Percentiles rank a stretch among this genome's conserved stretches.
phyloP scores from a whole-genome alignment of 2,888 invertebrate genomes.

The Zaprionus bogoriensis region DNA sequence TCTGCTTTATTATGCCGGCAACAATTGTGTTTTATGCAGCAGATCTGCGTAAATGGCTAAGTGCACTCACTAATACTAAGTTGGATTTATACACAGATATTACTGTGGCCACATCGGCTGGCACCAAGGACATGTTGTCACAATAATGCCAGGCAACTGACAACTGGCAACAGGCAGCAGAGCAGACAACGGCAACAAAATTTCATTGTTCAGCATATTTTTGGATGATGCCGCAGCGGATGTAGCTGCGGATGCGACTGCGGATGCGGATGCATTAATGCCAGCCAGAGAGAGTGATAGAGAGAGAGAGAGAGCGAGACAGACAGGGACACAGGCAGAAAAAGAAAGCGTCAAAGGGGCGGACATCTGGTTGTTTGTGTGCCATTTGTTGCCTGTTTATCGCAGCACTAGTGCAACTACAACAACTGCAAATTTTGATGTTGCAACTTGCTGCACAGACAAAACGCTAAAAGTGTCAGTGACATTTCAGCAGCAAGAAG shows the following conservation, averaged over 20 bases:
- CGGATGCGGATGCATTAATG: constrained; percentile 48
- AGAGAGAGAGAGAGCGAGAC: too few species aligned
- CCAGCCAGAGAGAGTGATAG: constrained; percentile 23
- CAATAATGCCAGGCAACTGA: constrained; percentile 39
- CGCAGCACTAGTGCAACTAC: constrained; percentile 35
- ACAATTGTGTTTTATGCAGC: constrained; percentile 17
- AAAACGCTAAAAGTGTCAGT: constrained; percentile 53
- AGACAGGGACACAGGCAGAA: too few species aligned
- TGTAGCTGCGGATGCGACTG: constrained; percentile 18
- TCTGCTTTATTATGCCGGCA: constrained; percentile 15
- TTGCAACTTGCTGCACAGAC: constrained; percentile 9
- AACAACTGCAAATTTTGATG: constrained; percentile 16
- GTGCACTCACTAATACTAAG: too few species aligned
- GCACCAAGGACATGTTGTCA: constrained; percentile 49
- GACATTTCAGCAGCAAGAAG: constrained; percentile 51
- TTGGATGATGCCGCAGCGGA: constrained; percentile 32
- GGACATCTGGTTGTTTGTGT: constrained; percentile 22
- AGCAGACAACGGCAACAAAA: constrained; percentile 39
- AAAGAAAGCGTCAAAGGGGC: background rate
- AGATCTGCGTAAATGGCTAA: too few species aligned
- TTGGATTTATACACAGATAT: background rate
- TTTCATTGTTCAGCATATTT: constrained; percentile 45
- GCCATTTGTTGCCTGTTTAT: constrained; percentile 30
- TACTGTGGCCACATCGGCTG: constrained; percentile 9
- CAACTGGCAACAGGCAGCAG: constrained; percentile 14